Base-by-base conservation (phyloP, 2,113 vertebrate genomes). In the Lucifuga dentata region DNA sequence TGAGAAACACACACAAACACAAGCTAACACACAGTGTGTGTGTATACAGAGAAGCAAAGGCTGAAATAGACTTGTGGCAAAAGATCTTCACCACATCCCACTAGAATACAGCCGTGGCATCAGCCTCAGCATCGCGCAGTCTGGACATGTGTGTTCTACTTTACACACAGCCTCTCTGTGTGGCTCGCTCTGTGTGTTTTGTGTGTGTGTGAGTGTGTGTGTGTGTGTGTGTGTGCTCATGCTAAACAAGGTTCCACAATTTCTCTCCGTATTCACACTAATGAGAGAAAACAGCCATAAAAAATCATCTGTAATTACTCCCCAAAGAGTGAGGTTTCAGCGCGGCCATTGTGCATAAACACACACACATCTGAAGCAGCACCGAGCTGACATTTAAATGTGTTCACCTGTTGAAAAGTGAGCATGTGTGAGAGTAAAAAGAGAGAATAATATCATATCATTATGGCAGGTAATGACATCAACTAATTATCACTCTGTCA, bases 261-360 rank as follows among this genome's bases (percentile, higher is more conserved):
- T 81, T 83, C 59, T 75, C 60, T 82, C 66, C 72, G 79, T 81
- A 86, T 85, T 87, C 78, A 73, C 65, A 65, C 76, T 90, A 90
- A 91, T 86, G 85, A 91, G 90, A 78, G 68, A 84, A 90, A 91
- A 78, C 13, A 72, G 73, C 73, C 81, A 89, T 76, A 68, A 83
- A 86, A 64, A 68, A 65, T 80, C 74, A 62, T 59, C 73, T 52
- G 58, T 90, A 90, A 91, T 90, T 87, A 90, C 78, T 91, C 88
- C 90, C 86, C 49, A 36, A 73, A 83, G 90, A 88, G 57, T 32
- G 16, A 62, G 62, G 36, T 81, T 82, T 81, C 78, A 81, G 58
- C 44, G 58, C 48, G 74, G 69, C 73, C 82, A 72, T 17, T 55
- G 50, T 51, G 55, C 56, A 78, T 76, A 76, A 80, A 85, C 73